Base-by-base conservation (phyloP, 1,140 invertebrate genomes). In the Drosophila bocki region DNA sequence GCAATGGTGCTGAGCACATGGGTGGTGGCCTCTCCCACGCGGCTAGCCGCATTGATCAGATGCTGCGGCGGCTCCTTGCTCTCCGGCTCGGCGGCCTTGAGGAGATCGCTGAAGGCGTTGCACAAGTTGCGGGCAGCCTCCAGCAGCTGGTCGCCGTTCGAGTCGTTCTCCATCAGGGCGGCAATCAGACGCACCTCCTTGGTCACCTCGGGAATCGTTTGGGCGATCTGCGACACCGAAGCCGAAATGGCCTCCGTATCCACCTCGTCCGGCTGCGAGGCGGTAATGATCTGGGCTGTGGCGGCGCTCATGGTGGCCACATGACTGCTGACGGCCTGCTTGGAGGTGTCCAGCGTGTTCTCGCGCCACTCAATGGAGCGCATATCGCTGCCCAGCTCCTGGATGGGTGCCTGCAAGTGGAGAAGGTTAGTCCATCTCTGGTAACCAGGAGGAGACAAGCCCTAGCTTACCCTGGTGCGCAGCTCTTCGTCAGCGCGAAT, bases 291-390 rank as follows among this genome's bases (percentile, higher is more conserved):
- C 93, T 99, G 98, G 13, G 99, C 99, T 0, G 99, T 99, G 42
- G 99, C 99, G 1, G 98, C 99, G 94, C 98, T 99, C 98, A 99
- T 99, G 37, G 98, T 98, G 12, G 98, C 99, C 80, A 99, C 96
- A 93, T 99, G 98, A 39, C 97, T 98, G 39, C 97, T 97, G 19
- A 99, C 97, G 82, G 97, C 98, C 93, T 99, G 98, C 91, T 98
- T 98, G 91, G 98, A 98, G 13, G 98, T 97, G 93, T 99, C 99
- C 91, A 99, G 94, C 5, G 97, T 97, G 53, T 97, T 97, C 90
- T 98, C 97, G 92, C 97, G 98, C 98, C 98, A 99, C 94, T 97
- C 96, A 74, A 97, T 94, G 1, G 97, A 97, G 3, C 96, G 96
- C 48, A 96, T 94, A 93, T 98, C 98, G 17, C 94, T 96, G 22